A percentile compares a stretch with the other conserved stretches of the same genome.
Evolutionary conservation across 2,888 invertebrate genomes (phyloP).

Genomic region (Brachyptera risi): DNA sequence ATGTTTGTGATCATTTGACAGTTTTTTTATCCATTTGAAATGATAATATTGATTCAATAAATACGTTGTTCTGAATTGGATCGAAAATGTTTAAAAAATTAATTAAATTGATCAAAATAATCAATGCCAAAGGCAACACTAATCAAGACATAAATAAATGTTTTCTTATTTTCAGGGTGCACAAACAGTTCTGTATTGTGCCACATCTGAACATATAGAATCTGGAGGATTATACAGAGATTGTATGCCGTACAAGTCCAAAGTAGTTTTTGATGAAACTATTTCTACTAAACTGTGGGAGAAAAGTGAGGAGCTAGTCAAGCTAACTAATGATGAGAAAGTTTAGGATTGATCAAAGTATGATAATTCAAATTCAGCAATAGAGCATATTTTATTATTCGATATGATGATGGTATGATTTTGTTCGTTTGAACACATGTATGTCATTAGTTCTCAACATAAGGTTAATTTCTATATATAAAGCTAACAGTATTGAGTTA

Average conservation of each 20-base stretch:
- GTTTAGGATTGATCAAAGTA: slow-evolving; percentile 6
- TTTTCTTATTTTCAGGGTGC: slow-evolving; percentile 63
- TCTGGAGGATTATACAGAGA: slow-evolving; percentile 73
- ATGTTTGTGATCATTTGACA: too few species aligned
- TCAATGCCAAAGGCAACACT: too few species aligned
- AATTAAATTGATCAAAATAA: too few species aligned
- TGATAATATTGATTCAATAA: too few species aligned
- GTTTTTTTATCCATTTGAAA: too few species aligned
- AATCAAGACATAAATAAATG: too few species aligned
- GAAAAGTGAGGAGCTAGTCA: slow-evolving; percentile 55
- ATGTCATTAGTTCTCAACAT: slow-evolving; percentile 7
- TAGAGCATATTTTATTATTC: slow-evolving; percentile 20
- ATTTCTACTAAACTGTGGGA: slow-evolving; percentile 66
- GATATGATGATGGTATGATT: slow-evolving; percentile 22
- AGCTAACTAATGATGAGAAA: neutral
- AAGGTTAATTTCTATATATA: slow-evolving; percentile 8
- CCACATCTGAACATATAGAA: slow-evolving; percentile 59
- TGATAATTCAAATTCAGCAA: slow-evolving; percentile 1
- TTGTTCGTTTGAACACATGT: slow-evolving; percentile 17
- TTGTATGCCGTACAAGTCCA: slow-evolving; percentile 60
- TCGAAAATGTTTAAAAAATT: too few species aligned
- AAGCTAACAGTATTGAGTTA: slow-evolving; percentile 21
- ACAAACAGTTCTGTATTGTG: slow-evolving; percentile 74
- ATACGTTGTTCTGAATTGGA: too few species aligned
- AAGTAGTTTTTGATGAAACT: slow-evolving; percentile 57